Percentiles rank a stretch among this genome's conserved stretches.
These are phyloP conservation scores for Tinea pellionella DNA, from an alignment of 2,888 invertebrate genomes.

Conservation along the genomic window DNA sequence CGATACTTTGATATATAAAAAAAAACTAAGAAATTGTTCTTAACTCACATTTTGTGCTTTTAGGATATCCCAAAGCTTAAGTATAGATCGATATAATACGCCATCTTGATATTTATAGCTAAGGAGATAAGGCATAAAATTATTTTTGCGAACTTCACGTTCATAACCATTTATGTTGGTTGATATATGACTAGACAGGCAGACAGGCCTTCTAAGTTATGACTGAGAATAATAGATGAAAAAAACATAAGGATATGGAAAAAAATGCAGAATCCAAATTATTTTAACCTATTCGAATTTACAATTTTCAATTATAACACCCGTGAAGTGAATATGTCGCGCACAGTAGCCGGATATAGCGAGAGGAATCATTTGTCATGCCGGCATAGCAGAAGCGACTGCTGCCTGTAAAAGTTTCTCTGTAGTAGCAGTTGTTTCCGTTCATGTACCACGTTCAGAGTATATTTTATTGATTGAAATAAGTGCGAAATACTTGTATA, in stretches of 20 bases:
- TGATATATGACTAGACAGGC: constrained; percentile 8
- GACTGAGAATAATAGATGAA: not conserved
- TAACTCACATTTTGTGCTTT: not conserved
- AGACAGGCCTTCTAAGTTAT: constrained; percentile 7
- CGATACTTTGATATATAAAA: not conserved
- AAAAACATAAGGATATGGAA: not conserved
- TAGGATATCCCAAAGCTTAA: not conserved
- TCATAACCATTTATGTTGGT: not conserved
- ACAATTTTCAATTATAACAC: too few relatives aligned
- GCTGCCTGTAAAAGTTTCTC: too few relatives aligned
- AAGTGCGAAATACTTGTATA: too few relatives aligned
- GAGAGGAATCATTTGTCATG: too few relatives aligned
- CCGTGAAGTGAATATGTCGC: too few relatives aligned
- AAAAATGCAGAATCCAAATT: not conserved
- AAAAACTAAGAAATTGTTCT: not conserved
- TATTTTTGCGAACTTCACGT: not conserved
- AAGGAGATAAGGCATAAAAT: not conserved
- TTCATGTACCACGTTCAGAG: too few relatives aligned
- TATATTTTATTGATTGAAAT: too few relatives aligned
- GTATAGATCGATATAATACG: not conserved
- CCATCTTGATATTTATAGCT: not conserved
- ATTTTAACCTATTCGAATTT: not conserved
- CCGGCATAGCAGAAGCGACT: too few relatives aligned
- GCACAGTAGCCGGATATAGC: too few relatives aligned
- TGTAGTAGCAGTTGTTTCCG: too few relatives aligned